Percentiles rank a stretch among this genome's conserved stretches.
These are phyloP conservation scores for Oncorhynchus kisutch DNA, from an alignment of 2,113 vertebrate species.

Conservation along the genomic window DNA sequence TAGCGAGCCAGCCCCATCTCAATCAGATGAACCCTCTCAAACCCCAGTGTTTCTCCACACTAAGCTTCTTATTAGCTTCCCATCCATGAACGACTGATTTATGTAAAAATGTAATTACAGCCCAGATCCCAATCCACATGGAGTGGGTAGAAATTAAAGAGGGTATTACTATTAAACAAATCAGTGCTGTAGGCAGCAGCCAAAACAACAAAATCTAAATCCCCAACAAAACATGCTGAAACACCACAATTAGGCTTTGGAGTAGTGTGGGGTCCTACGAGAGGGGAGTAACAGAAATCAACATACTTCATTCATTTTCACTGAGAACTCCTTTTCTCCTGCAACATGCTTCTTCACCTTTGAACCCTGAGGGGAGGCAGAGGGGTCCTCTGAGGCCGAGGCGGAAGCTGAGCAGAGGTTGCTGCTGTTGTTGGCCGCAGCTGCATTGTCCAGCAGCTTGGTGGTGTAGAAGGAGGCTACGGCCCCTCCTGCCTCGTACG, in stretches of 20 bases:
- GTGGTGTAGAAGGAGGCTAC: conserved; percentile 98
- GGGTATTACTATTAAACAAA: conserved; percentile 50
- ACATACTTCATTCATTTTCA: conserved; percentile 99
- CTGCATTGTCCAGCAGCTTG: conserved; percentile 89
- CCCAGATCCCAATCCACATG: conserved; percentile 66
- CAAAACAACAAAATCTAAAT: conserved; percentile 72
- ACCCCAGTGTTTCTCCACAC: conserved; percentile 46
- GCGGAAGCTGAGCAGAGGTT: conserved; percentile 64
- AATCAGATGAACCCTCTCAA: conserved; percentile 56
- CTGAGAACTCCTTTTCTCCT: conserved; percentile 99
- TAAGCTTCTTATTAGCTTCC: conserved; percentile 55
- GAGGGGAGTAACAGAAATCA: conserved; percentile 80
- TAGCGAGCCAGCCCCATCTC: conserved; percentile 33
- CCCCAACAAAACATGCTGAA: conserved; percentile 80
- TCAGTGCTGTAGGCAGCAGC: conserved; percentile 79
- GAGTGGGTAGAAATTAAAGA: conserved; percentile 56
- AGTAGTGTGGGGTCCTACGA: conserved; percentile 24
- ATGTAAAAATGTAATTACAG: conserved; percentile 53
- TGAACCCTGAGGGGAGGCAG: conserved; percentile 93
- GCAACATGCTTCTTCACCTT: conserved; percentile 99
- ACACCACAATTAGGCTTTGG: conserved; percentile 81
- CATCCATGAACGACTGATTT: conserved; percentile 60
- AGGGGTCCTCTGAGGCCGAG: conserved; percentile 77
- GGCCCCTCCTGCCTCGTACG: conserved; percentile 81
- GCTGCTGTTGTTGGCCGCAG: conserved; percentile 60